Conservation (phyloP, 2,797 vertebrate species). For the Tokudaia muenninki region DNA sequence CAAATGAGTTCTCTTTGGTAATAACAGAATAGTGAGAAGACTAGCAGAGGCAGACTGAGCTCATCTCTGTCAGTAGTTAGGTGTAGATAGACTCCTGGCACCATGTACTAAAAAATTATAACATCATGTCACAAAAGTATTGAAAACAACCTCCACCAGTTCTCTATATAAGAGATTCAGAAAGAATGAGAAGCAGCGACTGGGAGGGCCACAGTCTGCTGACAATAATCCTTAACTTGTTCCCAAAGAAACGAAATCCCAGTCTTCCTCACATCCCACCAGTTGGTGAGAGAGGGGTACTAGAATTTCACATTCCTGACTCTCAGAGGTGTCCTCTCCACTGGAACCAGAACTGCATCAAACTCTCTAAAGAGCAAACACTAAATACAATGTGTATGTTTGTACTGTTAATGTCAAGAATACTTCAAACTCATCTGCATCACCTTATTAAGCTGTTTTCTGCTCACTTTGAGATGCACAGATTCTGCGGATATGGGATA, state of each 20-base stretch:
- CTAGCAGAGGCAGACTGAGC: background rate
- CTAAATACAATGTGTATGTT: background rate
- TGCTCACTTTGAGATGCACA: background rate
- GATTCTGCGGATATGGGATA: background rate
- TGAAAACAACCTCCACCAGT: background rate
- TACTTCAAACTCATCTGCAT: background rate
- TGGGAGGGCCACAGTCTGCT: background rate
- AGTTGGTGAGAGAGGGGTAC: background rate
- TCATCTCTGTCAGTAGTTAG: background rate
- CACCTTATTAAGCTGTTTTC: background rate
- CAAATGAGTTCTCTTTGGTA: constrained; percentile 25
- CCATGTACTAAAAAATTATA: background rate
- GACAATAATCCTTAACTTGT: background rate
- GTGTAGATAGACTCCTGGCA: background rate
- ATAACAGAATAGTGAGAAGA: background rate
- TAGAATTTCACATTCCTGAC: background rate
- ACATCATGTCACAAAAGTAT: background rate
- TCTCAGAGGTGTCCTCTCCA: background rate
- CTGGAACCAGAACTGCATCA: background rate
- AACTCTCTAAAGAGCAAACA: background rate
- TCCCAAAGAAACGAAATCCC: background rate
- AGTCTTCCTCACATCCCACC: background rate
- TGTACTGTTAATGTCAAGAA: background rate
- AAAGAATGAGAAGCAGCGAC: background rate
- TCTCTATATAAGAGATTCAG: background rate